Conservation (phyloP, 1,140 invertebrate species). For the Drosophila ficusphila region DNA sequence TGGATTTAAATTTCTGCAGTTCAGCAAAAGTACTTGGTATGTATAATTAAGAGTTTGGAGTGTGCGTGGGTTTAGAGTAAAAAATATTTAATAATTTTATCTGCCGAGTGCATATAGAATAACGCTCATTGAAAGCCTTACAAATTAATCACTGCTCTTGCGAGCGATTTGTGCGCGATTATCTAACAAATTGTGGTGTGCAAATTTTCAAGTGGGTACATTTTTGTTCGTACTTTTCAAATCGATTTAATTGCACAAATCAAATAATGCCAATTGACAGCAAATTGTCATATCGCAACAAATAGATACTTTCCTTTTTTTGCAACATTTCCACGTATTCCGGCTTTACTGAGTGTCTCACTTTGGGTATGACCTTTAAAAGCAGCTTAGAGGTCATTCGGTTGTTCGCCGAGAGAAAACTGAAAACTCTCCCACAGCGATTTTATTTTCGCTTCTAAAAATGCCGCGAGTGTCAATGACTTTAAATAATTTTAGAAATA, state of each 20-base stretch:
- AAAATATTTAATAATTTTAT: conserved; percentile 35
- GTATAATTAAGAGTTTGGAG: conserved; percentile 43
- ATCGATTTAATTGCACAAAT: conserved; percentile 18
- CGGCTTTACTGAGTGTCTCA: conserved; percentile 1
- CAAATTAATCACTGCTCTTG: background rate
- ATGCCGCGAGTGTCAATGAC: conserved; percentile 39
- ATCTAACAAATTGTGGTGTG: conserved; percentile 58
- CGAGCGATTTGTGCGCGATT: conserved; percentile 24
- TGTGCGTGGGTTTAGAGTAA: conserved; percentile 8
- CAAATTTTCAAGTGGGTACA: conserved; percentile 18
- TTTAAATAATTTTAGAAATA: conserved; percentile 44
- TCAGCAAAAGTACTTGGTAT: conserved; percentile 63
- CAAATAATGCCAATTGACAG: conserved; percentile 23
- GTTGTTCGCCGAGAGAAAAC: conserved; percentile 20
- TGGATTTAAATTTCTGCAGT: conserved; percentile 62
- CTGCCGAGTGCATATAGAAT: background rate
- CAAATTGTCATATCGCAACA: background rate
- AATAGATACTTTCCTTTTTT: conserved; percentile 26
- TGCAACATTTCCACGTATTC: conserved; percentile 23
- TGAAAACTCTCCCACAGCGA: conserved; percentile 10
- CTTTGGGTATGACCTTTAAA: conserved; percentile 57
- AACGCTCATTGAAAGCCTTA: background rate
- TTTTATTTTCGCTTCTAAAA: conserved; percentile 30
- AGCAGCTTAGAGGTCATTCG: conserved; percentile 63
- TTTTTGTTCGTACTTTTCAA: background rate